Conservation (phyloP, 1,140 invertebrate species). For the Spodoptera litura region DNA sequence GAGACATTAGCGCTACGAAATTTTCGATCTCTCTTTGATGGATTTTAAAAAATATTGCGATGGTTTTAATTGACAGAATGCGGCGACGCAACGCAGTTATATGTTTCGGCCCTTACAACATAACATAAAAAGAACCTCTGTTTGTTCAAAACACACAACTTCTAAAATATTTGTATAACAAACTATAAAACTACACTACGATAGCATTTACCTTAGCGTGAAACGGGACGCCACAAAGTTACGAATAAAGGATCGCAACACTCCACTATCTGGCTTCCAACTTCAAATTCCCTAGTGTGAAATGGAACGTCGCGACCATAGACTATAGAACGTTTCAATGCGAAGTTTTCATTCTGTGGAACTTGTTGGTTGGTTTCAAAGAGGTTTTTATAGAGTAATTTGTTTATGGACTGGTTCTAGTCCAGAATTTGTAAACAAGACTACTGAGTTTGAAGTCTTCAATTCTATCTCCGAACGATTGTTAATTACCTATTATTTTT, state of each 20-base stretch:
- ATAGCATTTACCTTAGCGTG: constrained; percentile 16
- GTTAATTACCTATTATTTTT: too few relatives aligned
- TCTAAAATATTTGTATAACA: constrained; percentile 18
- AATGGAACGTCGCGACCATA: constrained; percentile 22
- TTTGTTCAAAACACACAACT: neutral
- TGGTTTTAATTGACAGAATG: too few relatives aligned
- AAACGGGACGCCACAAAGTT: constrained; percentile 14
- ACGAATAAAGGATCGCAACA: constrained; percentile 35
- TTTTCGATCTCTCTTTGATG: too few relatives aligned
- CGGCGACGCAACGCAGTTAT: too few relatives aligned
- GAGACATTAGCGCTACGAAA: too few relatives aligned
- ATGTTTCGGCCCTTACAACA: too few relatives aligned
- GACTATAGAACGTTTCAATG: constrained; percentile 32
- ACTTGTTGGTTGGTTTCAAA: neutral
- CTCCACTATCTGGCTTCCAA: constrained; percentile 31
- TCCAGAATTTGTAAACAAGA: too few relatives aligned
- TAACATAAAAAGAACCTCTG: neutral
- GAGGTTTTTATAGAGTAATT: neutral
- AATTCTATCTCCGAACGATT: too few relatives aligned
- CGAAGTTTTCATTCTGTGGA: constrained; percentile 23
- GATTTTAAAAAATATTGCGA: too few relatives aligned
- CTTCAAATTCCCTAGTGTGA: constrained; percentile 20
- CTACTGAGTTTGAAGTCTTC: too few relatives aligned
- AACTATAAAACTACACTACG: constrained; percentile 10
- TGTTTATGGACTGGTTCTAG: neutral